Conservation (phyloP, 2,888 invertebrate species). For the Heteropelma amictum region DNA sequence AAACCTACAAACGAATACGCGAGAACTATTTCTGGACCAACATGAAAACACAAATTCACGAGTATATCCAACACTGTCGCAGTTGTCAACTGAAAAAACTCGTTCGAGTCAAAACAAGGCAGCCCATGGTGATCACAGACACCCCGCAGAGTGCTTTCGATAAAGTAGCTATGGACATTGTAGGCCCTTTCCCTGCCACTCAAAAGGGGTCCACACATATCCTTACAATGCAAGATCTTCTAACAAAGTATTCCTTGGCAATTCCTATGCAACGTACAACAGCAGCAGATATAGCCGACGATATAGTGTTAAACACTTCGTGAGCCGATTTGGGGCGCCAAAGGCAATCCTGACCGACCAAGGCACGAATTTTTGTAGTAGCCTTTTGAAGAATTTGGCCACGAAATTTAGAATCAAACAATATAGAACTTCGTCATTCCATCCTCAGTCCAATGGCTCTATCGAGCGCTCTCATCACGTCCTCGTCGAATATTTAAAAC, state of each 20-base stretch:
- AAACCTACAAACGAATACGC: background rate
- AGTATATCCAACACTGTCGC: background rate
- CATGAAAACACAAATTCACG: conserved; percentile 28
- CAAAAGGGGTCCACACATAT: conserved; percentile 48
- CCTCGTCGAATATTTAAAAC: conserved; percentile 51
- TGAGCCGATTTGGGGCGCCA: conserved; percentile 24
- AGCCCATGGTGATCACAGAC: conserved; percentile 16
- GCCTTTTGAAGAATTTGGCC: conserved; percentile 31
- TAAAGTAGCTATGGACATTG: conserved; percentile 34
- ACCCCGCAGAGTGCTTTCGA: background rate
- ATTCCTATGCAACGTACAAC: conserved; percentile 5
- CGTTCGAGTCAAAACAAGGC: background rate
- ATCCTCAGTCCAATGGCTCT: conserved; percentile 42
- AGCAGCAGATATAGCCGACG: conserved; percentile 21
- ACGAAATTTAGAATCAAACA: conserved; percentile 31
- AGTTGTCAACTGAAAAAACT: background rate
- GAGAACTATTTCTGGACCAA: conserved; percentile 25
- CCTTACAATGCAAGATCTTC: conserved; percentile 39
- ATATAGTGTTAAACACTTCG: conserved; percentile 14
- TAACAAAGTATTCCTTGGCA: conserved; percentile 41
- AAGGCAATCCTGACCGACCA: conserved; percentile 41
- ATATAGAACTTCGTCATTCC: conserved; percentile 33
- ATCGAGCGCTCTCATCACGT: conserved; percentile 35
- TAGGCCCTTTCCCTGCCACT: conserved; percentile 45
- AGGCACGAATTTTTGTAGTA: conserved; percentile 44